These are phyloP conservation scores for Peromyscus maniculatus DNA, from an alignment of 2,113 vertebrate species.

Conservation along the genomic window DNA sequence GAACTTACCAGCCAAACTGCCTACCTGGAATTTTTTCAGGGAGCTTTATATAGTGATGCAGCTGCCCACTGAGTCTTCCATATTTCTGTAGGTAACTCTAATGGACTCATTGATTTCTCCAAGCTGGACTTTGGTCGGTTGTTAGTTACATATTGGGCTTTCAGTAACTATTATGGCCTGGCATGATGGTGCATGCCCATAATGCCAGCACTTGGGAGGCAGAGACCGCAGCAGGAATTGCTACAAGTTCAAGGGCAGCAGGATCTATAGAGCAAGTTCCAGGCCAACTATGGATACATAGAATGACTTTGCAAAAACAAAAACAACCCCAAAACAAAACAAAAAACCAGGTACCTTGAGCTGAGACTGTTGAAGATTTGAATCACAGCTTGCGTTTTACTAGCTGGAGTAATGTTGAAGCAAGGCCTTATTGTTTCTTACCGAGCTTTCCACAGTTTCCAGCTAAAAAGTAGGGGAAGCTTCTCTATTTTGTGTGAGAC, in stretches of 20 bases:
- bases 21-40: neutral
- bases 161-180: neutral
- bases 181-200: neutral
- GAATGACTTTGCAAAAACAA: neutral
- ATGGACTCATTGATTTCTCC: neutral
- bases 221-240: neutral
- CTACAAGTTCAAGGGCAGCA: neutral
- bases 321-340: neutral
- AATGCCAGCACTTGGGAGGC: neutral
- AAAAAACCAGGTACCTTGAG: too few species aligned
- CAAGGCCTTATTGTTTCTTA: neutral
- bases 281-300: neutral
- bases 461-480: neutral
- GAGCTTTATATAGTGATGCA: neutral
- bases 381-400: neutral
- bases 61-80: neutral
- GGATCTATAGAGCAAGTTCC: neutral
- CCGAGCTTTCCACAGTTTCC: neutral
- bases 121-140: neutral
- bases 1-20: neutral
- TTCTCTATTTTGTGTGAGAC: neutral
- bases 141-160: neutral
- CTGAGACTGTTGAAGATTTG: neutral
- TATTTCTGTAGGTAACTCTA: neutral
- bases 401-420: neutral